phyloP scores from a whole-genome alignment of 2,113 vertebrate species.

The Eupsittula cactorum region DNA sequence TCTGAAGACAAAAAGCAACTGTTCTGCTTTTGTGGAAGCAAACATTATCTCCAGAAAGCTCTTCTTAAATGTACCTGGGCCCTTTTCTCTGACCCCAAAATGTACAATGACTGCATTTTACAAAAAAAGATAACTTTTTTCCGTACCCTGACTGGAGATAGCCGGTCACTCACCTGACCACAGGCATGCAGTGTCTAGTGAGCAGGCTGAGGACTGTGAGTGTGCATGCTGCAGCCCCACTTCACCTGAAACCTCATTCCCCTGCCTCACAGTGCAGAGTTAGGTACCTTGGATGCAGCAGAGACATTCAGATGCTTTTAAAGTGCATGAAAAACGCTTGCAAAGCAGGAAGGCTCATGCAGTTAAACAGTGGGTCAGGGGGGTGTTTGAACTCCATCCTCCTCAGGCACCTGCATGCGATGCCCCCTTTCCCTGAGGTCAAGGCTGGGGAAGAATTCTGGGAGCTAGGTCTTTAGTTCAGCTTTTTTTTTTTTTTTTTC shows the following conservation, averaged over 20 bases:
- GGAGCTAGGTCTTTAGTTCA: neutral
- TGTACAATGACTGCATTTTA: conserved; percentile 20
- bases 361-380: neutral
- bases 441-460: neutral
- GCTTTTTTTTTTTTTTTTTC: neutral
- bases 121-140: neutral
- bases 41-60: conserved; percentile 1
- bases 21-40: conserved; percentile 17
- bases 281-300: neutral
- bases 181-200: neutral
- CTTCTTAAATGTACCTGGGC: conserved; percentile 1
- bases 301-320: neutral
- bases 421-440: neutral
- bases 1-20: conserved; percentile 46
- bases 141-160: neutral
- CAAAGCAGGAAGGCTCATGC: neutral
- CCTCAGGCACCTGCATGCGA: neutral
- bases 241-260: neutral
- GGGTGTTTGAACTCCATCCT: neutral
- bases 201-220: neutral
- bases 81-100: neutral
- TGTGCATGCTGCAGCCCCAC: neutral
- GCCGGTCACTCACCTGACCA: neutral
- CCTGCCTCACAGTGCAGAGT: neutral
- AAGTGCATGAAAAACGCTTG: neutral